Evolutionary conservation across 2,797 vertebrate genomes (phyloP).

Genomic region (Calcarius lapponicus): DNA sequence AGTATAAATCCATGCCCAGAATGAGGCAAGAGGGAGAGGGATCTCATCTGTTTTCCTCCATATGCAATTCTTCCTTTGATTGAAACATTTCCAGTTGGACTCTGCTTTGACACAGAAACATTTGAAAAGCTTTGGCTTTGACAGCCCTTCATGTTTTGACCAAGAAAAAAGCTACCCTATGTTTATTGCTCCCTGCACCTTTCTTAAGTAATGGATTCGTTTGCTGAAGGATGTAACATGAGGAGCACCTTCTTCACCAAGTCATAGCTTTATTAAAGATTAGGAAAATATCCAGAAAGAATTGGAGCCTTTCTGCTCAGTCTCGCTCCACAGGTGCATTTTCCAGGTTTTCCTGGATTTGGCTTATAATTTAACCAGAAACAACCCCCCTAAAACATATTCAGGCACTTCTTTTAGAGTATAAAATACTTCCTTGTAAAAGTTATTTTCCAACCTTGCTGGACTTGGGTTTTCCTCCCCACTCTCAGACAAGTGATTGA

Average conservation of each 20-base stretch:
- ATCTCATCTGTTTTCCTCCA: conserved; percentile 21
- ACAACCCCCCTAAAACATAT: background rate
- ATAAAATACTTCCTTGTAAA: conserved; percentile 26
- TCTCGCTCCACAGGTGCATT: conserved; percentile 18
- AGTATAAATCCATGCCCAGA: background rate
- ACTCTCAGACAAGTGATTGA: background rate
- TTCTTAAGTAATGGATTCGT: background rate
- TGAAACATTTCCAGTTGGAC: conserved; percentile 33
- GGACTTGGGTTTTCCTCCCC: background rate
- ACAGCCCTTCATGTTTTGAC: background rate
- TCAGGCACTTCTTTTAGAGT: background rate
- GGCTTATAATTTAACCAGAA: conserved; percentile 36
- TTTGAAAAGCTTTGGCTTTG: background rate
- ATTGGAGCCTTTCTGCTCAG: background rate
- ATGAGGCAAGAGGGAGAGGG: background rate
- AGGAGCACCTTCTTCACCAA: conserved; percentile 6
- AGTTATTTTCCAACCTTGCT: background rate
- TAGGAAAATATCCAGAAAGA: conserved; percentile 3
- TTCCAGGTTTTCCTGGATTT: conserved; percentile 27
- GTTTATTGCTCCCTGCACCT: background rate
- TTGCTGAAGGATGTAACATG: background rate
- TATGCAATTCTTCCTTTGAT: background rate
- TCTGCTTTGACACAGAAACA: background rate
- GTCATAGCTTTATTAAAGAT: conserved; percentile 6
- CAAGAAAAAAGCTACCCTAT: background rate